Base-by-base conservation (phyloP, 2,888 invertebrate species). In the Pandemis heparana region DNA sequence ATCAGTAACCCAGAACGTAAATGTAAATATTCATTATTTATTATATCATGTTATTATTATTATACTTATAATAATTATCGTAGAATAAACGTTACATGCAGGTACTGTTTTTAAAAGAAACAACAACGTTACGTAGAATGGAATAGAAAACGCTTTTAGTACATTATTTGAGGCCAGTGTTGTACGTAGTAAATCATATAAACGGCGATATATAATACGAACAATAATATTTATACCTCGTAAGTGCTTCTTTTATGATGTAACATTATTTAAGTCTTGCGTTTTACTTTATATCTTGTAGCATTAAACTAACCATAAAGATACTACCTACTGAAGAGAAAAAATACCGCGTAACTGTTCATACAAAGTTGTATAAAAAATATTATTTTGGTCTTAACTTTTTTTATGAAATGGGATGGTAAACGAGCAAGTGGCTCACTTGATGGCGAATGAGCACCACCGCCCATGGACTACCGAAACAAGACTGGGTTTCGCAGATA, bases 201-300 rank as follows among this genome's bases (percentile, higher is more conserved):
- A 32, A 56, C 53, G 6, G 53, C 23, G 9, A 9, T 56, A 23
- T 5, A 56, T 56, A 56, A 23, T 23, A 56, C 53, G 10, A 38
- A 60, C 38, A 60, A 38, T 60, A 38, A 60, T 60, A 38, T 60
- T 60, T 60, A 60, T 60, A 38, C 38, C 38, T 7, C 60, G 14
- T 32, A 60, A 60, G 60, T 60, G 32, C 38, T n/a, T 18, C 38
- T 12, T 60, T 59, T 59, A 59, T 32, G 32, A 59, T 5, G 32
- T 59, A 14, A 12, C 16, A 32, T 3, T 32, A 32, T 56, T 56
- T 56, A 56, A 18, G 23, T 16, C 7, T 16, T 16, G 14, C 23
- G 14, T 59, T 59, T 59, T 51, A 18, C 18, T 5, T 53, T 53
- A 53, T 16, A n/a, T 51, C 51, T 51, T 51, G 16, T 16, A 51